Conservation (phyloP, 2,113 vertebrate genomes). For the Equus quagga region DNA sequence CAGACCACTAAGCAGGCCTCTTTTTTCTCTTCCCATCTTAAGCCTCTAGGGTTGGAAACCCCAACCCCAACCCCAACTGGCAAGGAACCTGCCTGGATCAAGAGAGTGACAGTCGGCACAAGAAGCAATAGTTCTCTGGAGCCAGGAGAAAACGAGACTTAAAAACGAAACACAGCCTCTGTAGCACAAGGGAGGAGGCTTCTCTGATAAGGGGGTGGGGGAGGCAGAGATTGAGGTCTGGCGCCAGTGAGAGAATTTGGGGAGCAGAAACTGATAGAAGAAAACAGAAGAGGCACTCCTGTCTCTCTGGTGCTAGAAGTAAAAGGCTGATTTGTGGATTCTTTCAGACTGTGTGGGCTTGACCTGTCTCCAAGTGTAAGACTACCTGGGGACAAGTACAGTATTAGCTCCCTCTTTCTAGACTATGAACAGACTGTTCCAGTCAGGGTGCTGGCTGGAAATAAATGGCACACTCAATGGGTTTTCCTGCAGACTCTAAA, state of each 20-base stretch:
- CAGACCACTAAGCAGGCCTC: neutral
- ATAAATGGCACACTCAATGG: neutral
- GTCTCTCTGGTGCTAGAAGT: neutral
- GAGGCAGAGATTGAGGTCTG: neutral
- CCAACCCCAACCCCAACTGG: neutral
- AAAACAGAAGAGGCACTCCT: neutral
- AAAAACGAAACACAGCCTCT: neutral
- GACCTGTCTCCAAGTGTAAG: neutral
- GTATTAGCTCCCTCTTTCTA: neutral
- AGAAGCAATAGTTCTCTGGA: neutral
- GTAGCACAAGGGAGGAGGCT: neutral
- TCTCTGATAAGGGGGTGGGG: neutral
- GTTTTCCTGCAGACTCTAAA: neutral
- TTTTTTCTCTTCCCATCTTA: neutral
- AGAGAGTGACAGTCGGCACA: neutral
- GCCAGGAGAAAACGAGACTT: neutral
- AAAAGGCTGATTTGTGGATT: neutral
- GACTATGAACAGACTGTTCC: neutral
- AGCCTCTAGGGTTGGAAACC: neutral
- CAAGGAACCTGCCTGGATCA: neutral
- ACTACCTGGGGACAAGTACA: neutral
- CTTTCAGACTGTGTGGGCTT: slow-evolving; percentile 12
- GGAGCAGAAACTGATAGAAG: slow-evolving; percentile 9
- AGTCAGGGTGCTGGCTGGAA: neutral
- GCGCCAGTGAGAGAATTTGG: neutral